These are phyloP conservation scores for Triops longicaudatus DNA, from an alignment of 1,140 invertebrate genomes.

Conservation along the genomic window DNA sequence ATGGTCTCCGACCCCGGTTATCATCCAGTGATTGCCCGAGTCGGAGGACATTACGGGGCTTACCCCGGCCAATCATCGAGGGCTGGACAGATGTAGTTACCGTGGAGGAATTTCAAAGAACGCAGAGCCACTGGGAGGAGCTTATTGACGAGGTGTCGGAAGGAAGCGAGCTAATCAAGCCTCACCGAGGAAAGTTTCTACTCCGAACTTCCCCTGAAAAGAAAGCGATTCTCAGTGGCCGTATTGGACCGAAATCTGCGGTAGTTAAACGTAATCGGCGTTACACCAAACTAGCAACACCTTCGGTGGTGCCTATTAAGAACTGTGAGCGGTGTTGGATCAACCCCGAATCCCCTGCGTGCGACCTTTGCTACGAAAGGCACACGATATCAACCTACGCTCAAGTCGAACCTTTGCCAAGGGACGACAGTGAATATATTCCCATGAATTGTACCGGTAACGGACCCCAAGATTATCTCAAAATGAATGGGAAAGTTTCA, in stretches of 20 bases:
- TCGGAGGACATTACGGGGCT: neutral
- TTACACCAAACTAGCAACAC: neutral
- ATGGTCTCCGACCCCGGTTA: neutral
- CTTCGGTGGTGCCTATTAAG: neutral
- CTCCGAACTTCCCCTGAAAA: conserved; percentile 21
- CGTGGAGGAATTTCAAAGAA: neutral
- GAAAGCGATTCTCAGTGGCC: neutral
- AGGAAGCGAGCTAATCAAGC: neutral
- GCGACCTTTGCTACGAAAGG: conserved; percentile 15
- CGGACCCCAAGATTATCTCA: neutral
- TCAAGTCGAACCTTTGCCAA: neutral
- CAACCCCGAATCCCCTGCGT: conserved; percentile 24
- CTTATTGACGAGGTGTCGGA: neutral
- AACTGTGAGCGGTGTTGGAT: conserved; percentile 26
- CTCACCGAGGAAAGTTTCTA: neutral
- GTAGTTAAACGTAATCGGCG: neutral
- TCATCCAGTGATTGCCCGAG: neutral
- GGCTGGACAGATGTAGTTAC: neutral
- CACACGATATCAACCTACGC: conserved; percentile 5
- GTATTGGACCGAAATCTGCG: neutral
- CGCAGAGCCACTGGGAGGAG: neutral
- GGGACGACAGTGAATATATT: conserved; percentile 1
- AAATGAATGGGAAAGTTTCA: neutral
- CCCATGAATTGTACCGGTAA: neutral
- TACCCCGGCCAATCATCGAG: neutral